phyloP scores from a whole-genome alignment of 2,113 vertebrate genomes.

The Erythrolamprus reginae region DNA sequence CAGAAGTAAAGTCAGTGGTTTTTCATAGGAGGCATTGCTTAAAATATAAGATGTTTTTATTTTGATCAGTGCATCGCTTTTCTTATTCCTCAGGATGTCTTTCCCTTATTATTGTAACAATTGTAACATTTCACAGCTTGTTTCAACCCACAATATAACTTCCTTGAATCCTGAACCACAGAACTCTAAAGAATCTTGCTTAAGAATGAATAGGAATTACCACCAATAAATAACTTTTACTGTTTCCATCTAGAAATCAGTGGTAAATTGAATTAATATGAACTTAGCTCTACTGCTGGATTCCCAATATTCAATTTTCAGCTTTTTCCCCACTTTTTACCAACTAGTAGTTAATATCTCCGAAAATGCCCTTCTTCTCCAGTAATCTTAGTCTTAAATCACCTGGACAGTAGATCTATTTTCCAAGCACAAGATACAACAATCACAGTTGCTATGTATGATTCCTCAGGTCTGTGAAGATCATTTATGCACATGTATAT shows the following conservation, averaged over 20 bases:
- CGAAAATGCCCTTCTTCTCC: background rate
- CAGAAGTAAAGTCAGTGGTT: constrained; percentile 28
- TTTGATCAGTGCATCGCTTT: background rate
- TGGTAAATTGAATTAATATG: background rate
- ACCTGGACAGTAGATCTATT: background rate
- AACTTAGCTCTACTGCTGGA: background rate
- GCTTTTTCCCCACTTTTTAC: background rate
- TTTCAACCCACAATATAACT: background rate
- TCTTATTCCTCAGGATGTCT: too few relatives aligned
- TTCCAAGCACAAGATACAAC: background rate
- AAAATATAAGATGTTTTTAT: constrained; percentile 28
- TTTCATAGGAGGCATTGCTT: constrained; percentile 45
- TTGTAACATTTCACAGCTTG: background rate
- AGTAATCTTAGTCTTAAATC: background rate
- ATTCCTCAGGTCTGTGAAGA: background rate
- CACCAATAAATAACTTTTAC: background rate
- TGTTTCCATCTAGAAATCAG: background rate
- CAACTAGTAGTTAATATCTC: background rate
- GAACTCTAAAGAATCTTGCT: background rate
- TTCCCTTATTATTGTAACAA: background rate
- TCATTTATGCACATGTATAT: background rate
- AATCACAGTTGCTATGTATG: background rate
- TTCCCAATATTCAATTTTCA: background rate
- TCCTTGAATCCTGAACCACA: background rate
- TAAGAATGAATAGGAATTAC: background rate